Conservation (phyloP, 1,140 invertebrate species). For the Pantala flavescens region DNA sequence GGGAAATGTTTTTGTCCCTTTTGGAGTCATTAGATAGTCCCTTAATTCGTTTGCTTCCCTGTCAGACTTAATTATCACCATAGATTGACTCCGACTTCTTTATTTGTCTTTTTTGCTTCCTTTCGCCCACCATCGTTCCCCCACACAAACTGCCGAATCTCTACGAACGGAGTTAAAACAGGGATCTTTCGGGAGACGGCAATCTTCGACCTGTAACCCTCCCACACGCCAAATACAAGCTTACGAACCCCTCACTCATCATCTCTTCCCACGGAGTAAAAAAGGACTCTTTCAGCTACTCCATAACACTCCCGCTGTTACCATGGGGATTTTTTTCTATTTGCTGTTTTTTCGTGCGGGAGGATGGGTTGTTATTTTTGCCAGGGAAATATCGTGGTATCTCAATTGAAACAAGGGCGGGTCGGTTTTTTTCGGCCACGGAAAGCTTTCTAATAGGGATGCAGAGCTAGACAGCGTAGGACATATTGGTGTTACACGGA, state of each 20-base stretch:
- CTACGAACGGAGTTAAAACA: not conserved
- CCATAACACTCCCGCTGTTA: not conserved
- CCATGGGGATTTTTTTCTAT: not conserved
- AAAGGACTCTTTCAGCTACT: not conserved
- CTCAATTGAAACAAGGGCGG: not conserved
- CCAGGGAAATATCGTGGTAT: not conserved
- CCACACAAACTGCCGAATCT: not conserved
- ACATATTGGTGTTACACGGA: too few relatives aligned
- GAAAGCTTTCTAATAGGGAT: too few relatives aligned
- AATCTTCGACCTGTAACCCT: not conserved
- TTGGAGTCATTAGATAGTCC: too few relatives aligned
- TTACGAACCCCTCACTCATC: not conserved
- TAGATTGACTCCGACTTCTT: not conserved
- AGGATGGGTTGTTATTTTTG: not conserved
- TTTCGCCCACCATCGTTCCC: not conserved
- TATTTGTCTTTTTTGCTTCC: not conserved
- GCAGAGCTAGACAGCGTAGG: too few relatives aligned
- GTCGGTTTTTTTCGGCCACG: too few relatives aligned
- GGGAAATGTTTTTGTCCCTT: too few relatives aligned
- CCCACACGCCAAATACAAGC: constrained; percentile 7
- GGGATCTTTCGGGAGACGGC: not conserved
- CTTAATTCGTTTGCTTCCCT: too few relatives aligned
- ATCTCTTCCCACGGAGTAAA: not conserved
- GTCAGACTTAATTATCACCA: not conserved
- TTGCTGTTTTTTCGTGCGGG: not conserved